Evolutionary conservation across 2,113 vertebrate species (phyloP), one percentile per base, ranked within the genome.

Genomic region (Hassar affinis): DNA sequence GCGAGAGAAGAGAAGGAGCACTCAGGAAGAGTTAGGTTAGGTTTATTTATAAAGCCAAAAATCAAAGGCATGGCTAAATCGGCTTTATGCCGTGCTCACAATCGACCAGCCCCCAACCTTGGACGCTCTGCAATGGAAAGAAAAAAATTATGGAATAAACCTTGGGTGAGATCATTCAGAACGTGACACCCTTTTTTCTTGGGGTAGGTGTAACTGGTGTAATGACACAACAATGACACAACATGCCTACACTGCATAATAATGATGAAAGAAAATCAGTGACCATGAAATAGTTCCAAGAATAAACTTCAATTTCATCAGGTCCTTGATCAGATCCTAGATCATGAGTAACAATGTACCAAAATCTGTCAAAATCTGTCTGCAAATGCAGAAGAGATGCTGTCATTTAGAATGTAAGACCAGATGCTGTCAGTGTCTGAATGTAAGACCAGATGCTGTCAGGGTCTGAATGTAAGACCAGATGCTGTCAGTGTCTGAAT

Each of bases 11-110:
- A 22, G 6, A 49, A 49, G 22, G 22, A 57, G 14, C 49, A 72
- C 22, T 42, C 20, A 71, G 30, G 18, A 6, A 69, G 11, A 52
- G 1, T 27, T n/a, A 51, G 42, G 22, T 56, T 17, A 52, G 22
- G 30, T 35, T 78, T 57, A 78, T 77, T 56, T 57, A 78, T 57
- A 45, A n/a, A 59, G 18, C 33, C 52, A 59, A 45, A 78, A 78
- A 42, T 57, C 11, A n/a, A 59, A 59, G 6, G 22, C 22, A n/a
- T 78, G 54, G 42, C 35, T 78, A 45, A 59, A n/a, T 42, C 7
- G 7, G 33, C 12, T 59, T 61, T 78, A 38, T n/a, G 59, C 15
- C 10, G 12, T 45, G 20, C 54, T 27, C 35, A 78, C 22, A 17
- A 78, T 45, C 54, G 42, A n/a, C 5, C 22, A 78, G 59, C 52